Base-by-base conservation (phyloP, 2,113 vertebrate genomes). In the Clarias macrocephalus region DNA sequence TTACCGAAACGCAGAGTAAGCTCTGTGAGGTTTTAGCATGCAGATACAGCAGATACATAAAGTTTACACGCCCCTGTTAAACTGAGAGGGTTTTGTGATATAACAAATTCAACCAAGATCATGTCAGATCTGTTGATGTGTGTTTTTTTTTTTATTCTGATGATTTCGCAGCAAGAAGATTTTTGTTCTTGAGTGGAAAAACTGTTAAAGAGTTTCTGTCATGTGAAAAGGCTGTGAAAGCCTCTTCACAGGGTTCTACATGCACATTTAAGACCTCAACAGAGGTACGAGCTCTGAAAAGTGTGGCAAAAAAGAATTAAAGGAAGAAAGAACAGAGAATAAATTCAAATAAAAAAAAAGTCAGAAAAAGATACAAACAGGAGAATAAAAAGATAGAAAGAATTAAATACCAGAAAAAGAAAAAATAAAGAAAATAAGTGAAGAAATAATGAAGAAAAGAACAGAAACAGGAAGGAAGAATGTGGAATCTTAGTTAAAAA, bases 1-100 rank as follows among this genome's bases (percentile, higher is more conserved):
- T 70, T 84, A 86, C 63, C 79, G 42, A 75, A 68, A 76, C 5
- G 57, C 68, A 68, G 54, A 16, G 6, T 28, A 54, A n/a, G 68
- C 82, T 81, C 63, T 30, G 30, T 28, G 65, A 23, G 65, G 66
- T 33, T 33, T 60, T 82, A 84, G 59, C 15, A 21, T 18, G 77
- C 56, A 18, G 63, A 52, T 80, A 54, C 42, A n/a, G 73, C 2
- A 8, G 42, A 19, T 25, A n/a, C 23, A 11, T 42, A 23, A 73
- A 48, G 11, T 73, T 76, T 54, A 76, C 72, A 54, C 73, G 54
- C 73, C 42, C 23, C 70, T 42, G 70, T 13, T 30, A 54, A 56
- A 66, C 19, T 13, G 19, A 42, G 59, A 65, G 19, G 42, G 23
- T 15, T 68, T 56, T 56, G 10, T 23, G 15, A 68, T 68, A n/a